Evolutionary conservation across 2,113 vertebrate species (phyloP).

Genomic region (Centropristis striata): DNA sequence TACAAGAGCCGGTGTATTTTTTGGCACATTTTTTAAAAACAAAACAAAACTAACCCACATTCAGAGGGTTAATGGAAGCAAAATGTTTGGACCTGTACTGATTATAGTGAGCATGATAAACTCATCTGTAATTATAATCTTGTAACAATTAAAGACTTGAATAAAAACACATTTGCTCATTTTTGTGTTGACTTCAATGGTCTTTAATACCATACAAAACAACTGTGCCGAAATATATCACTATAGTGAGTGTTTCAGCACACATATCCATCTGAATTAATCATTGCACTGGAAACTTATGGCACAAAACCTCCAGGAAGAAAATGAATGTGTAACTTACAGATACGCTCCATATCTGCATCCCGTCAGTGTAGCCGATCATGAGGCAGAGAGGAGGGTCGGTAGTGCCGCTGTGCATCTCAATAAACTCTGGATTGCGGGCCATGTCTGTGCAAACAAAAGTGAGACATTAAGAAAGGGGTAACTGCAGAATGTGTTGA

Average conservation of each 20-base stretch:
- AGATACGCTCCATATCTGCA: constrained; percentile 98
- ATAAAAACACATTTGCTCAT: too few relatives aligned
- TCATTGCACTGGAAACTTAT: neutral
- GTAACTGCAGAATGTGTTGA: neutral
- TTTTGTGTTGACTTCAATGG: too few relatives aligned
- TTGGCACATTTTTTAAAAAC: too few relatives aligned
- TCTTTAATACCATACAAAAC: neutral
- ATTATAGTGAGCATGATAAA: too few relatives aligned
- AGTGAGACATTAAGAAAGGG: neutral
- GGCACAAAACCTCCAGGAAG: neutral
- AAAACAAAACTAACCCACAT: too few relatives aligned
- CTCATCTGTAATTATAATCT: too few relatives aligned
- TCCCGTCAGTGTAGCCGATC: constrained; percentile 96
- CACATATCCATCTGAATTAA: neutral
- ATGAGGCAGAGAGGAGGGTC: constrained; percentile 94
- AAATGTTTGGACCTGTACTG: too few relatives aligned
- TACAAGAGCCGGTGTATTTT: too few relatives aligned
- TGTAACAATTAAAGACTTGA: too few relatives aligned
- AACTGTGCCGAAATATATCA: neutral
- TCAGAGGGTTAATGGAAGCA: too few relatives aligned
- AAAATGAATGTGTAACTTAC: constrained; percentile 84
- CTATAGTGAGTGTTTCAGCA: neutral
- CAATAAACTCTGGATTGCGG: constrained; percentile 93
- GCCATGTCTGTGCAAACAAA: constrained; percentile 86
- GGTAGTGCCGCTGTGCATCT: constrained; percentile 91